Conservation (phyloP, 2,888 invertebrate genomes). For the Harmothoe impar region DNA sequence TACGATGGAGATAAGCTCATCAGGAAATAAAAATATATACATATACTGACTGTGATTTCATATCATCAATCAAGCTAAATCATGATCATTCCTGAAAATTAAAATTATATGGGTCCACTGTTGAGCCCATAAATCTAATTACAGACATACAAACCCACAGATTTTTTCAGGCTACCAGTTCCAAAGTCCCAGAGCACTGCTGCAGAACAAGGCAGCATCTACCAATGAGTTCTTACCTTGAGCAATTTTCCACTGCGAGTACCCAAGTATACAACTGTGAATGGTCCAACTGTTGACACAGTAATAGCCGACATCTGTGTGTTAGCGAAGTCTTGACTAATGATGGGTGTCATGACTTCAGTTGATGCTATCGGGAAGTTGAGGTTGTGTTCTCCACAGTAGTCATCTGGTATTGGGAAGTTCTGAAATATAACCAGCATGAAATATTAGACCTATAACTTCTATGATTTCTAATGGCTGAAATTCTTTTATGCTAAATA, state of each 20-base stretch:
- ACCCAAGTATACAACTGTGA: not conserved
- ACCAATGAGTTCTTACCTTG: not conserved
- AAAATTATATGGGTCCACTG: no score
- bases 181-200: no score
- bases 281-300: not conserved
- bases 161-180: no score
- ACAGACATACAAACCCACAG: no score
- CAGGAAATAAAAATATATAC: no score
- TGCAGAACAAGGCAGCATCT: no score
- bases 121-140: no score
- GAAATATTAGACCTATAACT: not conserved
- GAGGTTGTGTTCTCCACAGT: not conserved
- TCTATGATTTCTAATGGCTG: not conserved
- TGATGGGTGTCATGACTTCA: not conserved
- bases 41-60: no score
- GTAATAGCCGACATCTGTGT: not conserved
- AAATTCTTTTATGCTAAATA: no score
- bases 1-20: no score
- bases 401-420: not conserved
- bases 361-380: not conserved
- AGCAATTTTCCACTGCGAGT: not conserved
- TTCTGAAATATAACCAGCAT: conserved; percentile 28
- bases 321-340: not conserved
- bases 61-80: no score
- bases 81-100: no score